These are phyloP conservation scores for Epinotia ramella DNA, from an alignment of 2,888 invertebrate genomes.

Conservation along the genomic window DNA sequence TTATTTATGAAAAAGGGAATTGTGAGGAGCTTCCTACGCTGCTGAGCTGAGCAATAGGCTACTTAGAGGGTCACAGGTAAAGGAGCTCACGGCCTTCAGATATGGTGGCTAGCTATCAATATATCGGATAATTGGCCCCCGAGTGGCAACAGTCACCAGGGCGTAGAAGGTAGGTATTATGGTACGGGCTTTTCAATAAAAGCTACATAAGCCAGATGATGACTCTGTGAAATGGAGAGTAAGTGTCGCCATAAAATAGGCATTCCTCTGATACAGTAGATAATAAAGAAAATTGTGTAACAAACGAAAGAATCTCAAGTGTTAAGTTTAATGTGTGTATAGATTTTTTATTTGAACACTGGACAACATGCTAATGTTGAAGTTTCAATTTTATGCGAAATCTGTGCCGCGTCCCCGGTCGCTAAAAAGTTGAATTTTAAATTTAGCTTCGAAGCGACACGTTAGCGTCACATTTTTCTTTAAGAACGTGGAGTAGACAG, in stretches of 20 bases:
- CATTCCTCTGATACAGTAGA: too few species aligned
- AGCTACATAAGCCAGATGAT: too few species aligned
- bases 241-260: too few species aligned
- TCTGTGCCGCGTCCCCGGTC: slow-evolving; percentile 19
- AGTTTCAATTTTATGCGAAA: slow-evolving; percentile 39
- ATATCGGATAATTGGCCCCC: too few species aligned
- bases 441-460: slow-evolving; percentile 63
- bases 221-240: too few species aligned
- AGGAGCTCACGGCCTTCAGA: too few species aligned
- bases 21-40: slow-evolving; percentile 1
- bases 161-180: too few species aligned
- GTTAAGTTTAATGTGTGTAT: background rate
- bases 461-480: slow-evolving; percentile 68
- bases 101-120: too few species aligned
- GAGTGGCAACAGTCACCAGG: too few species aligned
- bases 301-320: background rate
- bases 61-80: too few species aligned
- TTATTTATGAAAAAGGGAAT: background rate
- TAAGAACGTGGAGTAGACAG: slow-evolving; percentile 59
- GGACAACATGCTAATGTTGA: slow-evolving; percentile 23
- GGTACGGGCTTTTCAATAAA: too few species aligned
- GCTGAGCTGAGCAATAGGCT: too few species aligned
- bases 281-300: background rate
- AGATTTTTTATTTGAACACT: background rate
- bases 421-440: slow-evolving; percentile 66